Conservation (phyloP, 1,140 invertebrate species). For the Ostrea denselamellosa region DNA sequence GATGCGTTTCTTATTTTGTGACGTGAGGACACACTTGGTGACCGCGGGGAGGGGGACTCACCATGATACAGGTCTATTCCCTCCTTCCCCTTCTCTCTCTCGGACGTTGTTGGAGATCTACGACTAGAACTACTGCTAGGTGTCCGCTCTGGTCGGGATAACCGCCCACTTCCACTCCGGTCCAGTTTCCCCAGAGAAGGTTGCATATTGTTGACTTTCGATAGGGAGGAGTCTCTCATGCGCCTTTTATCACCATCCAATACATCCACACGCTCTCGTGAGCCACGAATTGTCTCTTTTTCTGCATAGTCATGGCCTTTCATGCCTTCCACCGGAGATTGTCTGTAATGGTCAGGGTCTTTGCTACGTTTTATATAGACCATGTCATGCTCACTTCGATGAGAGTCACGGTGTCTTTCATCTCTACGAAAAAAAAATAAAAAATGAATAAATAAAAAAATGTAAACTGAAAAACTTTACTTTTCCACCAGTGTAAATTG, state of each 20-base stretch:
- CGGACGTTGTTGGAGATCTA: slow-evolving; percentile 55
- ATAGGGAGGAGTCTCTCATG: slow-evolving; percentile 31
- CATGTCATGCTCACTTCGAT: slow-evolving; percentile 21
- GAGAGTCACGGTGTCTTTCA: slow-evolving; percentile 21
- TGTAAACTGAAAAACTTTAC: too few relatives aligned
- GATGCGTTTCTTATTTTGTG: slow-evolving; percentile 72
- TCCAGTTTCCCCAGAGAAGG: slow-evolving; percentile 41
- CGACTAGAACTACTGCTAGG: slow-evolving; percentile 46
- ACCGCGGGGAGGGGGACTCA: slow-evolving; percentile 55
- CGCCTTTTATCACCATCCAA: slow-evolving; percentile 42
- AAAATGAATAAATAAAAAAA: too few relatives aligned
- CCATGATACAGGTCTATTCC: slow-evolving; percentile 58
- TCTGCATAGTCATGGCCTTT: slow-evolving; percentile 51
- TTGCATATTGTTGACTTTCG: slow-evolving; percentile 40
- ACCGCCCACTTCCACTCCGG: slow-evolving; percentile 41
- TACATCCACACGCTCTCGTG: slow-evolving; percentile 46
- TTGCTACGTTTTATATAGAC: slow-evolving; percentile 34
- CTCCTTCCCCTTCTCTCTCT: slow-evolving; percentile 62
- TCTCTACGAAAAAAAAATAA: slow-evolving; percentile 8
- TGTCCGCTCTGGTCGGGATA: slow-evolving; percentile 39
- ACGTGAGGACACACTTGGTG: slow-evolving; percentile 56
- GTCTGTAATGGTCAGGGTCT: slow-evolving; percentile 40
- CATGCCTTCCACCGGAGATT: slow-evolving; percentile 18
- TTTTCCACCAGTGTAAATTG: too few relatives aligned
- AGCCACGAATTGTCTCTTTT: slow-evolving; percentile 41